Percentiles rank a stretch among this genome's conserved stretches.
Conservation (phyloP, 2,888 invertebrate genomes). For the Achlya flavicornis region DNA sequence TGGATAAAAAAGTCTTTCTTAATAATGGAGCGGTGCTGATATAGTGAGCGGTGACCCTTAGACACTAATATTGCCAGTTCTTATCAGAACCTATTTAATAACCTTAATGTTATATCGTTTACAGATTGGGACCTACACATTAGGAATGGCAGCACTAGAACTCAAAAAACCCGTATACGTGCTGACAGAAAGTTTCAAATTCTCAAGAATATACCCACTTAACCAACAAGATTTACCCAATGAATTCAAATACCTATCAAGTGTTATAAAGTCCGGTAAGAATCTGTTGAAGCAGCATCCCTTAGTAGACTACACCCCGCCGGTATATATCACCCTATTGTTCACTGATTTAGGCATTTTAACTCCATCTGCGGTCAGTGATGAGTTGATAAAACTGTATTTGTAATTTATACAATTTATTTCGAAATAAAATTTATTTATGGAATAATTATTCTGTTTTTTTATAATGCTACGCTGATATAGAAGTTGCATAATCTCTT, state of each 20-base stretch:
- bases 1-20: no score
- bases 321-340: conserved; percentile 94
- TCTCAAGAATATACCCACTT: conserved; percentile 95
- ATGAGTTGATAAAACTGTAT: conserved; percentile 98
- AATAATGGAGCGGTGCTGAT: no score
- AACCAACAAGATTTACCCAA: conserved; percentile 96
- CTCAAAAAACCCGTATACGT: conserved; percentile 98
- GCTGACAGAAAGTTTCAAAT: conserved; percentile 98
- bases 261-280: conserved; percentile 73
- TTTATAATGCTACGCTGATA: background rate
- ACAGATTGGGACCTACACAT: conserved; percentile 92
- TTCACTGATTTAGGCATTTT: conserved; percentile 98
- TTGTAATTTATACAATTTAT: conserved; percentile 82
- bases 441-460: conserved; percentile 14
- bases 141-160: conserved; percentile 93
- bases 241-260: conserved; percentile 89
- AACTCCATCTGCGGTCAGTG: conserved; percentile 98
- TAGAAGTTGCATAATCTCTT: background rate
- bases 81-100: no score
- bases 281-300: conserved; percentile 89
- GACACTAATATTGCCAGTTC: no score
- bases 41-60: no score
- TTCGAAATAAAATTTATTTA: conserved; percentile 30
- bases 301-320: conserved; percentile 98
- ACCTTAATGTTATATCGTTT: background rate